phyloP scores from a whole-genome alignment of 2,797 vertebrate species.

The Platalea minor region DNA sequence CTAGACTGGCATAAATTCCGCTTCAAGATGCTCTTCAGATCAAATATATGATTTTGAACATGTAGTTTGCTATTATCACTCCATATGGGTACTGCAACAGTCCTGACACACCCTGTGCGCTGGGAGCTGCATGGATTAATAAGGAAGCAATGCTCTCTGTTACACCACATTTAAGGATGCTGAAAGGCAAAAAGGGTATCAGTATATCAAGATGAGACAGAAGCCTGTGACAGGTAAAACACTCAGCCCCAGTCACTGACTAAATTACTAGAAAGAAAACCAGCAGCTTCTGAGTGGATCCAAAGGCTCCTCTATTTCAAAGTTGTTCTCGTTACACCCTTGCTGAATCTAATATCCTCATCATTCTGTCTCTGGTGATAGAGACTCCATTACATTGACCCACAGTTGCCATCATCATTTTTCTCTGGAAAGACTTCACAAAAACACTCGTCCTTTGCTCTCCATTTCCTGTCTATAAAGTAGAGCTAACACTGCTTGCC shows the following conservation, averaged over 20 bases:
- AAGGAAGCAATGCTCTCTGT: neutral
- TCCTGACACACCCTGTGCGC: neutral
- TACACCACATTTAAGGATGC: neutral
- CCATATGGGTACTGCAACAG: neutral
- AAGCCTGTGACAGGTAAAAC: neutral
- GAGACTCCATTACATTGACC: neutral
- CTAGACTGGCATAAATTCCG: neutral
- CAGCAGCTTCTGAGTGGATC: neutral
- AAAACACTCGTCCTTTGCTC: neutral
- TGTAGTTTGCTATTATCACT: neutral
- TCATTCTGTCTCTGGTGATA: neutral
- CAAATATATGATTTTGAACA: neutral
- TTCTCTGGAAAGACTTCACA: neutral
- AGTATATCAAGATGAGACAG: neutral
- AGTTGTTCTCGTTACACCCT: neutral
- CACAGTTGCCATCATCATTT: neutral
- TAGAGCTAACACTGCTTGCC: neutral
- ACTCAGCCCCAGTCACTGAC: neutral
- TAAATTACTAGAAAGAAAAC: neutral
- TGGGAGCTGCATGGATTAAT: neutral
- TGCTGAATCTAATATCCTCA: neutral
- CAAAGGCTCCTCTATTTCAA: neutral
- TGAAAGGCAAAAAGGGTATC: neutral
- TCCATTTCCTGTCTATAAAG: neutral
- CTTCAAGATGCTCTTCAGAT: neutral